phyloP scores from a whole-genome alignment of 1,140 invertebrate genomes.

The Calliphora vicina region DNA sequence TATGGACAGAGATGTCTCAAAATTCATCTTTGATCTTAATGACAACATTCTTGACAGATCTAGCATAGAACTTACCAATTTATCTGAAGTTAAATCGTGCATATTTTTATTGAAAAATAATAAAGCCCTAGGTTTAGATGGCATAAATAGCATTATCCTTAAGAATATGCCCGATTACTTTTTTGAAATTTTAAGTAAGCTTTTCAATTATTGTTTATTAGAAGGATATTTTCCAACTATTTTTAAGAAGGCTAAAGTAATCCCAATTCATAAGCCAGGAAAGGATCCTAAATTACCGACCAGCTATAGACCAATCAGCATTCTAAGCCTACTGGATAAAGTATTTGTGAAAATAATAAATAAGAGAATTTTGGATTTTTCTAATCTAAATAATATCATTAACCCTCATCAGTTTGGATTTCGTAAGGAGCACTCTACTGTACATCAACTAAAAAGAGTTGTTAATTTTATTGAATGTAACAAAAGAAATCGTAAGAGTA shows the following conservation, averaged over 20 bases:
- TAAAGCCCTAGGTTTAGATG: not conserved
- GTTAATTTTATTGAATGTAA: not conserved
- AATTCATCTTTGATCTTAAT: not conserved
- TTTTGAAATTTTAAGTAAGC: not conserved
- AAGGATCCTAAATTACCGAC: not conserved
- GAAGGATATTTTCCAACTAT: not conserved
- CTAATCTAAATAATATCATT: not conserved
- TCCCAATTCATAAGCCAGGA: not conserved
- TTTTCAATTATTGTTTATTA: not conserved
- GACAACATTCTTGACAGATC: not conserved
- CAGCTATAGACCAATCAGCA: slow-evolving; percentile 2
- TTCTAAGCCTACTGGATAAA: not conserved
- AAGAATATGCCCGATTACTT: not conserved
- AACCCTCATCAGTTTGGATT: not conserved
- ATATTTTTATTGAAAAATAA: not conserved
- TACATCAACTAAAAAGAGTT: not conserved
- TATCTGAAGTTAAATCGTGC: not conserved
- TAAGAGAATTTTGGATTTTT: not conserved
- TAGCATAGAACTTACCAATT: not conserved
- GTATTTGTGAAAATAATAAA: not conserved
- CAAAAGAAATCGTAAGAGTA: not conserved
- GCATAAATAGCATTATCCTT: not conserved
- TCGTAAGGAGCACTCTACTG: not conserved
- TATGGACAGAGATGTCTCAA: not conserved
- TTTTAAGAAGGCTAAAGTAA: not conserved